phyloP scores from a whole-genome alignment of 2,113 vertebrate genomes.

The Struthidea cinerea region DNA sequence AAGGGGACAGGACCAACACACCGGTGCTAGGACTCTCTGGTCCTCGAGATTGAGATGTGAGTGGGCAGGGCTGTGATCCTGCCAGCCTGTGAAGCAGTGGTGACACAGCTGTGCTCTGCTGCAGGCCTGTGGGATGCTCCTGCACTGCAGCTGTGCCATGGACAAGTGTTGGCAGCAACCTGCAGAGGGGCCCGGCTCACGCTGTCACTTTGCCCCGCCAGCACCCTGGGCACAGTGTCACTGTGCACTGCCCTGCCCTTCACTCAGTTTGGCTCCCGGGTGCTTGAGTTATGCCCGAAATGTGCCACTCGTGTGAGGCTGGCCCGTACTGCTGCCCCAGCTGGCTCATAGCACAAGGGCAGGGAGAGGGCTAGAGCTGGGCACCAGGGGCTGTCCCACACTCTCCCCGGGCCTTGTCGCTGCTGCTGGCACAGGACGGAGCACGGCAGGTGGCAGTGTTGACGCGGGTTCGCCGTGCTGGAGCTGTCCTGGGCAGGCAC shows the following conservation, averaged over 20 bases:
- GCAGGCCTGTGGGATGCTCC: background rate
- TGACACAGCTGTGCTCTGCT: background rate
- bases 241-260: background rate
- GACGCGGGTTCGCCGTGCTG: accelerated
- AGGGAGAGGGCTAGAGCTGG: background rate
- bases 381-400: accelerated
- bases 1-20: background rate
- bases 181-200: background rate
- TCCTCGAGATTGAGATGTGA: background rate
- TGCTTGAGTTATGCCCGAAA: accelerated
- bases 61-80: background rate
- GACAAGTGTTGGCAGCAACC: background rate
- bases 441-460: background rate
- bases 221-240: background rate
- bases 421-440: accelerated
- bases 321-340: background rate
- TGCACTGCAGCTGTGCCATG: background rate
- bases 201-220: too few species aligned
- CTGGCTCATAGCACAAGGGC: accelerated
- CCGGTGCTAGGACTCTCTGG: accelerated
- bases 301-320: accelerated
- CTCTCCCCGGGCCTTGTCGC: accelerated
- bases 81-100: too few species aligned
- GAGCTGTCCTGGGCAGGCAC: background rate
- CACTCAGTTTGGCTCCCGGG: accelerated